A percentile compares a stretch with the other conserved stretches of the same genome.
phyloP scores from a whole-genome alignment of 64 coral and sea anemone species.

The Montipora efflorescens region DNA sequence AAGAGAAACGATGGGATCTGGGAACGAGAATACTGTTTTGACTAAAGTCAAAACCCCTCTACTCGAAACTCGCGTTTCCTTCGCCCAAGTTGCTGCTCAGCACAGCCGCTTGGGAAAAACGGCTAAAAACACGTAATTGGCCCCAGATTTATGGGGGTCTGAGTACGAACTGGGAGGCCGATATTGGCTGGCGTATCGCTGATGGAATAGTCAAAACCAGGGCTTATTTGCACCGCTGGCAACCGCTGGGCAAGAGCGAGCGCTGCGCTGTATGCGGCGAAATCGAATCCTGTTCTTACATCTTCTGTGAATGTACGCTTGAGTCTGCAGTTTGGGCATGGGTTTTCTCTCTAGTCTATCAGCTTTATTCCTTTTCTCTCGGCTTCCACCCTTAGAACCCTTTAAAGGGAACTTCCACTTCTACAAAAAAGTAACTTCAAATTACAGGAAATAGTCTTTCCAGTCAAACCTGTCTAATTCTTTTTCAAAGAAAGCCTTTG shows the following conservation, averaged over 20 bases:
- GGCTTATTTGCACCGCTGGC: background rate
- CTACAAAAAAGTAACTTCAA: too few relatives aligned
- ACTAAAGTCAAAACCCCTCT: too few relatives aligned
- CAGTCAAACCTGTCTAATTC: too few relatives aligned
- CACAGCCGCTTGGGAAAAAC: background rate
- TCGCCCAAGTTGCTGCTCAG: background rate
- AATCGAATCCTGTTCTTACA: background rate
- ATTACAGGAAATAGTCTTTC: too few relatives aligned
- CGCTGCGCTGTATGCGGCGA: background rate
- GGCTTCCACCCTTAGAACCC: too few relatives aligned
- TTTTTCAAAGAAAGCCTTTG: too few relatives aligned
- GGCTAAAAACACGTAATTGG: background rate
- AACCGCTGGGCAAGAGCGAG: background rate
- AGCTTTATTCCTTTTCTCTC: too few relatives aligned
- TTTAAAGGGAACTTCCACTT: too few relatives aligned
- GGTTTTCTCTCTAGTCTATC: background rate
- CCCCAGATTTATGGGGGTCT: background rate
- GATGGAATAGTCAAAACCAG: background rate
- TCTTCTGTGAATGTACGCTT: background rate
- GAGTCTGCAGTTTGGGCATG: background rate
- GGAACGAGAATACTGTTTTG: too few relatives aligned
- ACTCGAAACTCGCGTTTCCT: too few relatives aligned
- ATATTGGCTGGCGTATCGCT: slow-evolving; percentile 8
- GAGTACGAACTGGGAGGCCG: background rate
- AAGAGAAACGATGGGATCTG: too few relatives aligned